A percentile compares a stretch with the other conserved stretches of the same genome.
phyloP scores from a whole-genome alignment of 2,888 invertebrate species.

The Junonia oenone region DNA sequence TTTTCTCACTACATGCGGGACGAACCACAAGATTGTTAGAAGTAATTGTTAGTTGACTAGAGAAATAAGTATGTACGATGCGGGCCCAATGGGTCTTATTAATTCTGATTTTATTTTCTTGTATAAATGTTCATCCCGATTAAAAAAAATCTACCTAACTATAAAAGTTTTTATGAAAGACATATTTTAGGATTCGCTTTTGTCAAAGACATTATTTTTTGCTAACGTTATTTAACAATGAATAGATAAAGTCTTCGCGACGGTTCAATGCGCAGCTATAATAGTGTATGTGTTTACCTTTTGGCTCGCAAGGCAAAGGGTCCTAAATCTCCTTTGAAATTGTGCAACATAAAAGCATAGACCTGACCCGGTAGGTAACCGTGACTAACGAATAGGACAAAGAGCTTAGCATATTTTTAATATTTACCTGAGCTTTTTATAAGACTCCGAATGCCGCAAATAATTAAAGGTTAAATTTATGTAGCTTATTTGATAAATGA shows the following conservation, averaged over 20 bases:
- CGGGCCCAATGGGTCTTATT: slow-evolving; percentile 51
- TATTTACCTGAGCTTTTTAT: slow-evolving; percentile 41
- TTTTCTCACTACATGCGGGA: slow-evolving; percentile 67
- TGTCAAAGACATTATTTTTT: slow-evolving; percentile 62
- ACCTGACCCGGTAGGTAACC: slow-evolving; percentile 63
- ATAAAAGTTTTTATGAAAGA: slow-evolving; percentile 47
- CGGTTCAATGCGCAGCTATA: slow-evolving; percentile 70
- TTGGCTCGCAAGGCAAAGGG: slow-evolving; percentile 56
- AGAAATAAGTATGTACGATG: slow-evolving; percentile 57
- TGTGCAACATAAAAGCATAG: slow-evolving; percentile 66
- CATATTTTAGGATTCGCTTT: slow-evolving; percentile 64
- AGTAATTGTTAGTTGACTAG: slow-evolving; percentile 62
- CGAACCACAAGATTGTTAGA: slow-evolving; percentile 70
- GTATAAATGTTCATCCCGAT: slow-evolving; percentile 36
- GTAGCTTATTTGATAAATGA: background rate
- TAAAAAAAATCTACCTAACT: slow-evolving; percentile 48
- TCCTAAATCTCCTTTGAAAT: slow-evolving; percentile 61
- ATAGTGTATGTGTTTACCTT: slow-evolving; percentile 69
- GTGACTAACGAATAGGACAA: slow-evolving; percentile 51
- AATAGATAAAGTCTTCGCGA: slow-evolving; percentile 65
- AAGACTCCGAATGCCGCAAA: slow-evolving; percentile 2
- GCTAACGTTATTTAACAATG: slow-evolving; percentile 61
- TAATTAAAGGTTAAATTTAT: slow-evolving; percentile 15
- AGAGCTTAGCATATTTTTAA: slow-evolving; percentile 38
- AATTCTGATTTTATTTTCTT: slow-evolving; percentile 37